Conservation (phyloP, 2,888 invertebrate species). For the Ichneumoninae sp. region DNA sequence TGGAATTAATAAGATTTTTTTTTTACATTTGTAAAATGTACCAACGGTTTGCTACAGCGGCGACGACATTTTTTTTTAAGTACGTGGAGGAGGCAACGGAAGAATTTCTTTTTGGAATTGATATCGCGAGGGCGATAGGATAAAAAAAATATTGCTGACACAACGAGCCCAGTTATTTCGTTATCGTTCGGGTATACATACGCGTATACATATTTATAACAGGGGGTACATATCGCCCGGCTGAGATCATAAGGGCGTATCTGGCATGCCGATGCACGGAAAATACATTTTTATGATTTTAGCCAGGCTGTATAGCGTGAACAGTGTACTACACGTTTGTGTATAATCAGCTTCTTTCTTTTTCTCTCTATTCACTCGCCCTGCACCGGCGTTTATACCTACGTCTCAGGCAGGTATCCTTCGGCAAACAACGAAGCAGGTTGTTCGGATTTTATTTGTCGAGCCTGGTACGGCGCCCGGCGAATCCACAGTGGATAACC, state of each 20-base stretch:
- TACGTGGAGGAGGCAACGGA: background rate
- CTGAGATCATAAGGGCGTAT: slow-evolving; percentile 18
- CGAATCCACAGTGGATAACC: slow-evolving; percentile 57
- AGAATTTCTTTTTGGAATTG: slow-evolving; percentile 23
- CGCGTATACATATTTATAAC: slow-evolving; percentile 53
- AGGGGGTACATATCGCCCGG: slow-evolving; percentile 7
- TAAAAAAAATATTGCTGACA: slow-evolving; percentile 42
- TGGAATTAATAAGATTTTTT: background rate
- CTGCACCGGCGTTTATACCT: slow-evolving; percentile 47
- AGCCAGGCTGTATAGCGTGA: background rate
- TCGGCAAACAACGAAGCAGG: slow-evolving; percentile 81
- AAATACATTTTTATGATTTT: background rate
- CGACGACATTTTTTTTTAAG: background rate
- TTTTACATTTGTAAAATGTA: background rate
- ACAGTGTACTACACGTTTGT: background rate
- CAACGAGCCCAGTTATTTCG: slow-evolving; percentile 50
- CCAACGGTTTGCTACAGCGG: background rate
- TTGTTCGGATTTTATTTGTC: slow-evolving; percentile 83
- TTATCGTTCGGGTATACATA: slow-evolving; percentile 43
- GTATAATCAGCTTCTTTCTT: slow-evolving; percentile 1
- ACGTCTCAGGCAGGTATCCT: slow-evolving; percentile 75
- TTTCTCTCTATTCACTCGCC: slow-evolving; percentile 23
- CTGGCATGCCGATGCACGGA: background rate
- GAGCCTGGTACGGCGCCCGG: slow-evolving; percentile 73
- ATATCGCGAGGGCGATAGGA: slow-evolving; percentile 30